Evolutionary conservation across 2,797 vertebrate genomes (phyloP), one percentile per base, ranked within the genome.

Genomic region (Miichthys miiuy): DNA sequence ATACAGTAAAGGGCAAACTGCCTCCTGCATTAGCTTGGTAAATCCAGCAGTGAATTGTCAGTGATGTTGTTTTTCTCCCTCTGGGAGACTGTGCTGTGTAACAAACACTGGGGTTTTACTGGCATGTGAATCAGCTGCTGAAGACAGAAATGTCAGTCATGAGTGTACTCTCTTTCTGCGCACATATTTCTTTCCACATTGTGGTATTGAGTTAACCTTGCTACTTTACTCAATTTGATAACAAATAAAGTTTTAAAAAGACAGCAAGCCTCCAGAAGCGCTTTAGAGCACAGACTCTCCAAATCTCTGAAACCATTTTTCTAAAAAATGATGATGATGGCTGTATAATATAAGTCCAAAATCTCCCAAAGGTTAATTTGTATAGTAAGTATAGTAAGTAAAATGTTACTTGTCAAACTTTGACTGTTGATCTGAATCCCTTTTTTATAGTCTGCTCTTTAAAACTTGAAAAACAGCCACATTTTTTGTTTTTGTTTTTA

Each of bases 181-280:
- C n/a, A 41, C 8, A 17, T 16, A 44, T 21, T 64, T 56, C 1
- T 63, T 25, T 5, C 17, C n/a, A 30, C 21, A 38, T 48, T 55
- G 54, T 62, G 10, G 10, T 57, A 52, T 75, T 63, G 79, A 66
- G 54, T 77, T 77, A 66, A 75, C 63, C n/a, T 58, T 72, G 75
- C 50, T 16, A 2, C 55, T 79, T 30, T 27, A 4, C 10, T 20
- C 30, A 62, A 38, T 51, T 57, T 10, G 27, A 18, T 25, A 46
- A 58, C 5, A 21, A 68, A 62, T 20, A 18, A 13, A 60, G 54
- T 38, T 38, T 38, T 7, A 52, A 38, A 34, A 38, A 46, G 8
- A 3, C 34, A 9, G n/a, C 8, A 7, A 21, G 9, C 30, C 23
- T 42, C 4, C 12, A 48, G 30, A 64, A 58, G 2, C n/a, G 11